These are phyloP conservation scores for Hydrophis major DNA, from an alignment of 2,797 vertebrate genomes.

Conservation along the genomic window DNA sequence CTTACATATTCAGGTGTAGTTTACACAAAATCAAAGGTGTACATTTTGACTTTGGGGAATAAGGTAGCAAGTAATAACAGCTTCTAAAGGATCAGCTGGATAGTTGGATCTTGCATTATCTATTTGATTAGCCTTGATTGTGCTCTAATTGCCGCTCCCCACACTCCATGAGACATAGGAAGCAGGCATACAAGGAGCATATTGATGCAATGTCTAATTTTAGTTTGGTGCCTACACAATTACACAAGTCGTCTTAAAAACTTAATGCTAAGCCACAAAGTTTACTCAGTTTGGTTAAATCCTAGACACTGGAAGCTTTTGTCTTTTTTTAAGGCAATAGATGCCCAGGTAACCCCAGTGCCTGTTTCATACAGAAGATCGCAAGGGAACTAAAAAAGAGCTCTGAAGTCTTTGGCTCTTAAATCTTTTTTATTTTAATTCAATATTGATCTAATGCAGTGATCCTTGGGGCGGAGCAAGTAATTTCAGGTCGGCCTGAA, in stretches of 20 bases:
- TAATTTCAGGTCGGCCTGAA: neutral
- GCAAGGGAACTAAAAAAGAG: neutral
- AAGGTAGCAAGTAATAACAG: neutral
- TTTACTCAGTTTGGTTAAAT: neutral
- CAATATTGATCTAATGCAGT: neutral
- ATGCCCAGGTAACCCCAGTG: neutral
- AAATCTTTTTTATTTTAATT: neutral
- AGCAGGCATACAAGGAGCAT: neutral
- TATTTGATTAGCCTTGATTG: slow-evolving; percentile 21
- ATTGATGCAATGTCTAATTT: neutral
- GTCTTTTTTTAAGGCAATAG: neutral
- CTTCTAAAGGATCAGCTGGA: slow-evolving; percentile 21
- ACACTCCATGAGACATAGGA: neutral
- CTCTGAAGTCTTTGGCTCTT: too few relatives aligned
- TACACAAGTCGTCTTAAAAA: neutral
- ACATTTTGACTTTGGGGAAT: neutral
- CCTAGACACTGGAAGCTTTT: too few relatives aligned
- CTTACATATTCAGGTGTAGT: neutral
- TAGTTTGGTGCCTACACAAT: neutral
- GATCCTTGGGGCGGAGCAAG: neutral
- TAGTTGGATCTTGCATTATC: neutral
- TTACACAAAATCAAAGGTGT: neutral
- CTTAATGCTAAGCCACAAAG: neutral
- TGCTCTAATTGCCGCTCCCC: neutral
- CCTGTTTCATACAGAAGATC: neutral